A percentile compares a stretch with the other conserved stretches of the same genome.
These are phyloP conservation scores for Drosophila auraria DNA, from an alignment of 1,140 invertebrate species.

Conservation along the genomic window DNA sequence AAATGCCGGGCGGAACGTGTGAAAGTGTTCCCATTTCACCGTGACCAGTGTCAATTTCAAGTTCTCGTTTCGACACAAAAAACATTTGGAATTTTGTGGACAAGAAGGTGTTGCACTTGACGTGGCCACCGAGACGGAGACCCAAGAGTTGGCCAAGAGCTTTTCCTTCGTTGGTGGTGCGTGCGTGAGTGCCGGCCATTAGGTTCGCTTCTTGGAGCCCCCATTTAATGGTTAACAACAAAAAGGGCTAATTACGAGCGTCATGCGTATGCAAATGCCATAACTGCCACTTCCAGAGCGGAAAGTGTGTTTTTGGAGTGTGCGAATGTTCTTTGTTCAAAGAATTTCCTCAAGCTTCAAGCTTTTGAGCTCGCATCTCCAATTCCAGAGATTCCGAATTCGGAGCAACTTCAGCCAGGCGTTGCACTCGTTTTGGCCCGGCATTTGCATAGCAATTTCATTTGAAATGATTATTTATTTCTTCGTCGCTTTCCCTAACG, in stretches of 20 bases:
- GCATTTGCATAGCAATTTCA: conserved; percentile 48
- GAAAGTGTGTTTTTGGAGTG: conserved; percentile 76
- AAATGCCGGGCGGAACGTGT: conserved; percentile 41
- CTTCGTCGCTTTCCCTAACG: conserved; percentile 19
- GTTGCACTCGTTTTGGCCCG: conserved; percentile 24
- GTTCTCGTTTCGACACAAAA: conserved; percentile 51
- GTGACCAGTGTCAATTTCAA: conserved; percentile 65
- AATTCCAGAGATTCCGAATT: conserved; percentile 13
- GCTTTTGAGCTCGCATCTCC: neutral
- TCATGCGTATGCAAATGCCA: conserved; percentile 72
- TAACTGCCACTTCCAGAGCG: conserved; percentile 14
- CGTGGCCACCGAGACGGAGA: conserved; percentile 1
- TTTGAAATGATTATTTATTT: conserved; percentile 52
- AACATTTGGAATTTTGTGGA: conserved; percentile 13
- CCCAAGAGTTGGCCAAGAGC: conserved; percentile 9
- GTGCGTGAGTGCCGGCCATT: conserved; percentile 44
- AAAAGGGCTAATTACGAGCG: conserved; percentile 61
- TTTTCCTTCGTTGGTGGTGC: conserved; percentile 8
- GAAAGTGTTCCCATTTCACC: conserved; percentile 79
- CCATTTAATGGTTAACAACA: conserved; percentile 55
- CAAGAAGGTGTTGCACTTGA: conserved; percentile 46
- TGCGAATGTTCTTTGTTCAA: conserved; percentile 59
- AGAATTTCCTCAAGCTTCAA: neutral
- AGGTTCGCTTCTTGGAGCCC: conserved; percentile 21
- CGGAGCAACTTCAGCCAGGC: conserved; percentile 47